Percentiles rank a stretch among this genome's conserved stretches.
phyloP scores from a whole-genome alignment of 2,888 invertebrate genomes.

The Diabrotica balteata region DNA sequence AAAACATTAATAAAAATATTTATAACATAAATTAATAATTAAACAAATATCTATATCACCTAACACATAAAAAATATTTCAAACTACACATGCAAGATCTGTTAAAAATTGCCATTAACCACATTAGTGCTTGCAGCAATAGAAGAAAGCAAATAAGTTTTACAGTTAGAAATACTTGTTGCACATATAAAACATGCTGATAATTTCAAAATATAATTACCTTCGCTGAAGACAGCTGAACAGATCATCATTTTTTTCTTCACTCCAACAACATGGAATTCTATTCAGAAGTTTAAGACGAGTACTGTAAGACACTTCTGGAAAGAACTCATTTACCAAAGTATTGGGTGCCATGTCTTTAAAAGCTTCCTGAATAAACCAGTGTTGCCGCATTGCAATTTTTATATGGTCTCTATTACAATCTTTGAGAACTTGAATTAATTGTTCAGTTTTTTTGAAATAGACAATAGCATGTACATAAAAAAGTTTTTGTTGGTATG shows the following conservation, averaged over 20 bases:
- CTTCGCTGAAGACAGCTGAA: slow-evolving; percentile 39
- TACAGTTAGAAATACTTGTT: too few relatives aligned
- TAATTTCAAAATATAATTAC: slow-evolving; percentile 18
- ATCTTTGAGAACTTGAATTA: slow-evolving; percentile 39
- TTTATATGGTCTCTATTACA: slow-evolving; percentile 43
- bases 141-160: too few relatives aligned
- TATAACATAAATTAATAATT: too few relatives aligned
- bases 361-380: slow-evolving; percentile 44
- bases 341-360: slow-evolving; percentile 28
- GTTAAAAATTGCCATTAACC: background rate
- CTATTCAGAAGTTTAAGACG: slow-evolving; percentile 44
- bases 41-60: too few relatives aligned
- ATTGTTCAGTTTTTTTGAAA: slow-evolving; percentile 36
- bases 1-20: too few relatives aligned
- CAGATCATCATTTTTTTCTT: slow-evolving; percentile 39
- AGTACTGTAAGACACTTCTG: slow-evolving; percentile 39
- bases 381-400: slow-evolving; percentile 42
- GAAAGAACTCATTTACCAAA: slow-evolving; percentile 43
- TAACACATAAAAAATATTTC: too few relatives aligned
- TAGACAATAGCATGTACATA: slow-evolving; percentile 43
- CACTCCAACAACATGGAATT: slow-evolving; percentile 32
- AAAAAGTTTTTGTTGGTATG: slow-evolving; percentile 44
- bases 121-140: too few relatives aligned
- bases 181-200: too few relatives aligned
- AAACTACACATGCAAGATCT: background rate